Evolutionary conservation across 1,140 invertebrate genomes (phyloP), one percentile per base, ranked within the genome.

Genomic region (Hyles euphorbiae): DNA sequence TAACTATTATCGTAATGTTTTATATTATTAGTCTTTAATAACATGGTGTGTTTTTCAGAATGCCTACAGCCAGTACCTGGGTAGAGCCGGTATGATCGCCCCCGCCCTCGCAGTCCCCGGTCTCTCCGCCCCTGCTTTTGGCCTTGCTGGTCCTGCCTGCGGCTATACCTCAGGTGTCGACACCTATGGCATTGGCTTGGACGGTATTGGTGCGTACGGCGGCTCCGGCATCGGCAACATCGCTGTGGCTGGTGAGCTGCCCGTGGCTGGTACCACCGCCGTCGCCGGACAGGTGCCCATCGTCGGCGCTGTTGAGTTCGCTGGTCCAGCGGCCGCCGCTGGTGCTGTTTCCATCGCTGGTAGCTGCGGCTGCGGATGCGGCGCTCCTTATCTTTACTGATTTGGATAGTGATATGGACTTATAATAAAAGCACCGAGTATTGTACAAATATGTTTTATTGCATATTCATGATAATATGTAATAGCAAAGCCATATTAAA

Each of bases 141-240:
- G 36, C 3, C 33, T 33, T 22, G n/a, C 10, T 10, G 45, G 3
- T 47, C 8, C 22, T 34, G 65, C 9, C 11, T 53, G n/a, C 4
- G 52, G 34, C 12, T 44, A 8, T 9, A 34, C 9, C 34, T 7
- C 7, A n/a, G 50, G 50, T 9, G 3, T 32, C 10, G 51, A 5
- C 1, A 10, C 9, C 47, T 52, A 53, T 44, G 68, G 46, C 12
- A 40, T 34, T n/a, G 40, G 55, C 40, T 59, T 22, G 8, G 54
- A 34, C 5, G 36, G 33, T 1, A 6, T 53, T 2, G 67, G 58
- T 2, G 62, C 60, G 3, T 81, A 78, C 32, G 76, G 76, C 2
- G 76, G 76, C 33, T 61, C 61, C 9, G 78, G 78, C 8, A 56
- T 73, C 8, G 78, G 78, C 43, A 70, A 75, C 34, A 68, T 81